Base-by-base conservation (phyloP, 2,113 vertebrate genomes). In the Gila orcuttii region DNA sequence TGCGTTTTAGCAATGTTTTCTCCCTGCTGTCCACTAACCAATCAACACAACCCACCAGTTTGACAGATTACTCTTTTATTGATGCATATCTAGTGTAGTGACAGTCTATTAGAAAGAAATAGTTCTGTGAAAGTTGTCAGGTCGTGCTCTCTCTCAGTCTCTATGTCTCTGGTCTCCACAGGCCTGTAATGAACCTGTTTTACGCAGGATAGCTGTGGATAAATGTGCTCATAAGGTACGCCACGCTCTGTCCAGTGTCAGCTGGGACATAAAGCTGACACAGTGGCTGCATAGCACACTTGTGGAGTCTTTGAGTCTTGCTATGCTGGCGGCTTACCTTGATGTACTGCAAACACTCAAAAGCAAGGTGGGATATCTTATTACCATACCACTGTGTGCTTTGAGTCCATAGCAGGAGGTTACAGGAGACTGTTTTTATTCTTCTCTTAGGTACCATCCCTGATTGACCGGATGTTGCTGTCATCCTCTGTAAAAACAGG, bases 291-390 rank as follows among this genome's bases (percentile, higher is more conserved):
- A 99, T 89, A 95, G 92, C 0, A 99, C 96, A 0, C 90, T 99
- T 36, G 96, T 99, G 86, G 98, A 99, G 77, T 97, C 97, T 3
- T 94, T 99, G 79, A 99, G 97, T 86, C 94, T 99, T 42, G 94
- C 97, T 0, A 96, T 99, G 96, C 94, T 99, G 75, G 97, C 98
- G 1, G 97, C 98, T 0, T 99, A 99, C 91, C 89, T 99, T 91
- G 98, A 99, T 68, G 97, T 99, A 31, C 91, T 99, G 93, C 98
- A 99, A 92, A 99, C 98, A 0, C 96, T 99, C 6, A 99, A 99
- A 91, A 98, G 97, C 94, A 99, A 99, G 96, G 98, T 97, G 90
- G 25, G 47, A 33, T 2, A 50, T 13, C 36, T 39, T 42, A 42
- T 42, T 9, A 42, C 9, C 42, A 42, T 74, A 47, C 73, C 6